Base-by-base conservation (phyloP, 2,113 vertebrate genomes). In the Lipotes vexillifer region DNA sequence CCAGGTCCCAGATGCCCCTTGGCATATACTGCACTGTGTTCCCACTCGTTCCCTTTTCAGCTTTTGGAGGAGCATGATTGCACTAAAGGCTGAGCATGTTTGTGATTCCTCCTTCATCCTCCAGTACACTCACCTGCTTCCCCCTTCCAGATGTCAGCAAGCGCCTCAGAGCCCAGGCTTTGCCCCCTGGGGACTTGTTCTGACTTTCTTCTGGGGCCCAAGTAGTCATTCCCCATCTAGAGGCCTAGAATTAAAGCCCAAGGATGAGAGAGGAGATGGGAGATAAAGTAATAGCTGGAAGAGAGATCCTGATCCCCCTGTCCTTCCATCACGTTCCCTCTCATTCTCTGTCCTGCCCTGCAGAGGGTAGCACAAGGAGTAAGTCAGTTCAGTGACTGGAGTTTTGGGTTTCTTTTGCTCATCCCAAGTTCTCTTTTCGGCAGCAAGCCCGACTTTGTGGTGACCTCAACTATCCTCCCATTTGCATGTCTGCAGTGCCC, bases 321-420 rank as follows among this genome's bases (percentile, higher is more conserved):
- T 3, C 14, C 9, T 12, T 71, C 46, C 25, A 25, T 10, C 20
- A 36, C 8, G 5, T 44, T 31, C 27, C 77, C 18, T 41, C 66
- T 65, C 74, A 78, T 36, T 88, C 94, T 94, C 77, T 97, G 94
- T 85, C 93, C 41, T 97, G 94, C 96, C 93, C 96, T 88, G 96
- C 93, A 97, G 96, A 97, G 81, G 89, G 41, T 93, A 91, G 92
- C 84, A 33, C 6, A 8, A 74, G 89, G 81, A 96, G 57, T 57
- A 90, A 92, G 87, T 90, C 1, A 65, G 46, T 89, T 85, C 36
- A 38, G 55, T 96, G 96, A 49, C 52, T 84, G 29, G 29, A 85
- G 57, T 44, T 84, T n/a, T 55, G 21, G 6, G 6, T 21, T 63
- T 49, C 18, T 68, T 38, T 65, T 11, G 29, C 31, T 69, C 81